Evolutionary conservation across 2,888 invertebrate genomes (phyloP).

Genomic region (Chromoteleia sp.): DNA sequence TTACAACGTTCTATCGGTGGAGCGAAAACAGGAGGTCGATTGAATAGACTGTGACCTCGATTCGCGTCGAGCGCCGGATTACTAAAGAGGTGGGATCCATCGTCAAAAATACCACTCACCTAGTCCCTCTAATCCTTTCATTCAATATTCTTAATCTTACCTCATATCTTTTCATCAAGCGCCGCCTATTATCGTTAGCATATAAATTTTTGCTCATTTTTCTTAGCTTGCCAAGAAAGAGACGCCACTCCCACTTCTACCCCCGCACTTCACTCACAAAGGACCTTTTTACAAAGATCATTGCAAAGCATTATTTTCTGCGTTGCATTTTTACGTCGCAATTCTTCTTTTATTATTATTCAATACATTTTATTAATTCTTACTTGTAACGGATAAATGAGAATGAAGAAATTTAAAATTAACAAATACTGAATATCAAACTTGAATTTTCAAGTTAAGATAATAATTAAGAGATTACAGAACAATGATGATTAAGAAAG

Average conservation of each 20-base stretch:
- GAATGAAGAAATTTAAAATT: too few relatives aligned
- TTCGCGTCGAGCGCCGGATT: conserved; percentile 72
- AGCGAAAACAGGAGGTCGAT: conserved; percentile 72
- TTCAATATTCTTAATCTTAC: conserved; percentile 78
- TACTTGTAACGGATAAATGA: not conserved
- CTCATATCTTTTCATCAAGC: conserved; percentile 76
- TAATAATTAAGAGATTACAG: too few relatives aligned
- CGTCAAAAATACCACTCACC: conserved; percentile 56
- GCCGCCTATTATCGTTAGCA: conserved; percentile 43
- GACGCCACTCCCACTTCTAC: conserved; percentile 1
- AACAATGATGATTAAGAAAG: too few relatives aligned
- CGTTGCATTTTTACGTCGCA: conserved; percentile 27
- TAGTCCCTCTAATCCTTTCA: conserved; percentile 70
- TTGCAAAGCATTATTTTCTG: conserved; percentile 25
- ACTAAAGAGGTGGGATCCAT: conserved; percentile 64
- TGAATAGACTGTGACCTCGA: conserved; percentile 77
- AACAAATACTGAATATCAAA: too few relatives aligned
- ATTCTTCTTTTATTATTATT: conserved; percentile 18
- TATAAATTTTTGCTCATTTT: conserved; percentile 49
- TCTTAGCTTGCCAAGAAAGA: conserved; percentile 18
- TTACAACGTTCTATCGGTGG: conserved; percentile 15
- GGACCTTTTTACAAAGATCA: conserved; percentile 36
- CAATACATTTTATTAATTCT: conserved; percentile 5
- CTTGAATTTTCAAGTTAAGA: too few relatives aligned
- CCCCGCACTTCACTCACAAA: conserved; percentile 22